Conservation (phyloP, 2,113 vertebrate species). For the Phyllostomus hastatus region DNA sequence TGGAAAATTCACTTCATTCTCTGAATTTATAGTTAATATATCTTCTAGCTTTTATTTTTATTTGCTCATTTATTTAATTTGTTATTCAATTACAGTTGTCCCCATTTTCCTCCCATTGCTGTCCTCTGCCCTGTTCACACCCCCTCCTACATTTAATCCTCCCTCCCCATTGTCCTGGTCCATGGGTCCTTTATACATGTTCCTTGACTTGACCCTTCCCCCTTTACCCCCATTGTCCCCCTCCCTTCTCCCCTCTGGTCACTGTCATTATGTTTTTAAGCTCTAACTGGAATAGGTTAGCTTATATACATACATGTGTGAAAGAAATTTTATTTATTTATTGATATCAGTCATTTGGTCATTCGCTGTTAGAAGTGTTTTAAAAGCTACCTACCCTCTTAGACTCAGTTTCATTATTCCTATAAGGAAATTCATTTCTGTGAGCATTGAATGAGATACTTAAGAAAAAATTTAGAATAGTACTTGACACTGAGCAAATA, state of each 20-base stretch:
- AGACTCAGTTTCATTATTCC: neutral
- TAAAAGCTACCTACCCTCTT: neutral
- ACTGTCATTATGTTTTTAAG: neutral
- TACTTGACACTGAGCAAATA: neutral
- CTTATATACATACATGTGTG: neutral
- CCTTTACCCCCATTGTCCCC: too few species aligned
- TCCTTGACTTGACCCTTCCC: too few species aligned
- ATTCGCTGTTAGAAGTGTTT: neutral
- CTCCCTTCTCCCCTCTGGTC: too few species aligned
- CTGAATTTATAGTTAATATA: neutral
- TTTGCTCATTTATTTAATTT: too few species aligned
- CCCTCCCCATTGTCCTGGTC: too few species aligned
- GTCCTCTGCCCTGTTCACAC: too few species aligned
- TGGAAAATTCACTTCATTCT: neutral
- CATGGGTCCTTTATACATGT: too few species aligned
- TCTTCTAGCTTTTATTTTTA: too few species aligned
- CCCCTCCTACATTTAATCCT: too few species aligned
- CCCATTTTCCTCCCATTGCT: too few species aligned
- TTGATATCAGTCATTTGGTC: neutral
- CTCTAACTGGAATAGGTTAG: neutral
- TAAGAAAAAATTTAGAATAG: neutral
- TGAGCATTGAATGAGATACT: neutral
- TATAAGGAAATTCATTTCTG: neutral
- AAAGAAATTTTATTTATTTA: neutral
- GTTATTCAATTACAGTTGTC: neutral